These are phyloP conservation scores for Orthonyx spaldingii DNA, from an alignment of 2,113 vertebrate genomes.

Conservation along the genomic window DNA sequence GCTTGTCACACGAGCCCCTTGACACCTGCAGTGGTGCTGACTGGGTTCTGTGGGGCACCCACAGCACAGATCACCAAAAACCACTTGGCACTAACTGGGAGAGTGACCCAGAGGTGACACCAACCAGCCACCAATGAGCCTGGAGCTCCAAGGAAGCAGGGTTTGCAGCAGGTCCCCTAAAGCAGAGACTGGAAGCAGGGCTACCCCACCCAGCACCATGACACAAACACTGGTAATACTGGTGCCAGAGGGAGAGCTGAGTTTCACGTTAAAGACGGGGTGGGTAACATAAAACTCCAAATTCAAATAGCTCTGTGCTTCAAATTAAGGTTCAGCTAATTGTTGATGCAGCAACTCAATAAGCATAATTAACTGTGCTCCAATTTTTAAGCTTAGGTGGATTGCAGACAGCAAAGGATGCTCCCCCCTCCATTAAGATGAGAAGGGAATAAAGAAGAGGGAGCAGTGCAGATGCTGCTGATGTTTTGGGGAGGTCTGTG, in stretches of 20 bases:
- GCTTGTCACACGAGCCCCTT: background rate
- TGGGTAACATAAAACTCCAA: rapidly evolving
- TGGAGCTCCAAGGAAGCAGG: background rate
- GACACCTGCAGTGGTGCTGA: background rate
- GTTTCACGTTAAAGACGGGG: background rate
- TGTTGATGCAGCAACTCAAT: background rate
- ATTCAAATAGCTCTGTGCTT: background rate
- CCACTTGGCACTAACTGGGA: rapidly evolving
- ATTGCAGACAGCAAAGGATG: background rate
- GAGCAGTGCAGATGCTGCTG: background rate
- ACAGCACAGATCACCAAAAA: background rate
- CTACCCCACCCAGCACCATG: rapidly evolving
- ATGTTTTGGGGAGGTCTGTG: background rate
- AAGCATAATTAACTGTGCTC: background rate
- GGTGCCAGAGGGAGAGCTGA: background rate
- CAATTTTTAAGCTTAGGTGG: background rate
- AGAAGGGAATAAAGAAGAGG: background rate
- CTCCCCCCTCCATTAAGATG: background rate
- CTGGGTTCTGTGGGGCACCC: background rate
- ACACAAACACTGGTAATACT: background rate
- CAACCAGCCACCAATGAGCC: background rate
- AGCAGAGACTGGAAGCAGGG: background rate
- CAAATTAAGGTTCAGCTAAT: background rate
- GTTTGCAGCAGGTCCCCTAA: background rate
- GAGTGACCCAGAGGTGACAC: background rate